Conservation (phyloP, 1,140 invertebrate genomes). For the Metaphire vulgaris region DNA sequence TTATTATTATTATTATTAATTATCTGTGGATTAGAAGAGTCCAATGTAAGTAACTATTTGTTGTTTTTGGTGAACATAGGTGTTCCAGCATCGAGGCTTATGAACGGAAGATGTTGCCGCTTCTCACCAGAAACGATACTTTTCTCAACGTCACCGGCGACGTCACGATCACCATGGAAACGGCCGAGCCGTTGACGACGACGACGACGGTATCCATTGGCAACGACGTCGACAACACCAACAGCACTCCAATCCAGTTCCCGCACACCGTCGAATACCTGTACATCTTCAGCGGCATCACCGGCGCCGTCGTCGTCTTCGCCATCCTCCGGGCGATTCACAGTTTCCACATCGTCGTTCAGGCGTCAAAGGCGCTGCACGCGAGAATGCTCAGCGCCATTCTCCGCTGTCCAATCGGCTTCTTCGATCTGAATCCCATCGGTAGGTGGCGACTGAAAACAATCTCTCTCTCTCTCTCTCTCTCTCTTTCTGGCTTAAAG, state of each 20-base stretch:
- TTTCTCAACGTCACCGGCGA: neutral
- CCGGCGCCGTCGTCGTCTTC: slow-evolving; percentile 47
- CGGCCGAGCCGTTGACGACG: neutral
- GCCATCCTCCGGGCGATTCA: slow-evolving; percentile 59
- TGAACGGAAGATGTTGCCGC: neutral
- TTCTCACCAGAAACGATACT: neutral
- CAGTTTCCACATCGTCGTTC: slow-evolving; percentile 73
- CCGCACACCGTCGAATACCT: slow-evolving; percentile 32
- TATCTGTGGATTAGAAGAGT: too few relatives aligned
- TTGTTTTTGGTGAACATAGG: neutral
- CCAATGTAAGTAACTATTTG: too few relatives aligned
- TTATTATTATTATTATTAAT: too few relatives aligned
- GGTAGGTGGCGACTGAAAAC: too few relatives aligned
- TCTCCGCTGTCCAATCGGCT: slow-evolving; percentile 72
- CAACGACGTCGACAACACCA: too few relatives aligned
- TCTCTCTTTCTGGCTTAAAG: too few relatives aligned
- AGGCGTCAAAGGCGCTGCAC: slow-evolving; percentile 71
- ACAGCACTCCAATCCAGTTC: neutral
- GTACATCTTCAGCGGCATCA: slow-evolving; percentile 48
- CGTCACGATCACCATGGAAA: neutral
- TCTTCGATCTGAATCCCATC: slow-evolving; percentile 80
- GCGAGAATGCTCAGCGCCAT: slow-evolving; percentile 76
- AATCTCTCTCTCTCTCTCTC: too few relatives aligned
- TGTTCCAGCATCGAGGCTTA: neutral
- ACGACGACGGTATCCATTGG: too few relatives aligned